phyloP scores from a whole-genome alignment of 2,113 vertebrate genomes.

The Talpa occidentalis region DNA sequence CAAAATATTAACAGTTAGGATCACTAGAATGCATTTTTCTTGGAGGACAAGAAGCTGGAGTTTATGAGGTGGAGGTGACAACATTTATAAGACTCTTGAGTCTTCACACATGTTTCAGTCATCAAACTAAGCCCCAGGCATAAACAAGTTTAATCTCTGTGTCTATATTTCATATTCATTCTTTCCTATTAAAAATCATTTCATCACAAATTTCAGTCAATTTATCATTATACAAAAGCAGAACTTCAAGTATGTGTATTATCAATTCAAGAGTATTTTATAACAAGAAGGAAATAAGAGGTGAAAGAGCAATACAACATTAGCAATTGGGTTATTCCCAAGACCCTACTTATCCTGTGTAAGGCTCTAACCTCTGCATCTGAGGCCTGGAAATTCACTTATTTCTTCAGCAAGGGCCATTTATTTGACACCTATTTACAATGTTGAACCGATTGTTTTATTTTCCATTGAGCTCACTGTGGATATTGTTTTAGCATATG shows the following conservation, averaged over 20 bases:
- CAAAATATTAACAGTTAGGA: constrained; percentile 38
- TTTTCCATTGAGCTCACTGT: constrained; percentile 33
- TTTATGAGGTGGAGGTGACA: constrained; percentile 50
- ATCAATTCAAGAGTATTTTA: not conserved
- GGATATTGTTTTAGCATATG: constrained; percentile 28
- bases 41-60: not conserved
- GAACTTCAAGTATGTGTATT: not conserved
- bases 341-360: not conserved
- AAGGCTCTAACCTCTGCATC: not conserved
- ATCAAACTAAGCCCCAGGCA: constrained; percentile 29
- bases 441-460: constrained; percentile 45
- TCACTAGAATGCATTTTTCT: not conserved
- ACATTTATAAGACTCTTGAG: constrained; percentile 28
- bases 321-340: not conserved
- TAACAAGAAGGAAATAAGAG: not conserved
- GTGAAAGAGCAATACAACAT: not conserved
- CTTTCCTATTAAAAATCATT: constrained; percentile 35
- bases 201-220: not conserved
- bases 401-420: not conserved
- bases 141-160: constrained; percentile 6
- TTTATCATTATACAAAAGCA: not conserved
- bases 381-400: constrained; percentile 32
- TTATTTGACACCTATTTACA: constrained; percentile 48
- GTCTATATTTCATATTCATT: not conserved
- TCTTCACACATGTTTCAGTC: constrained; percentile 43